phyloP scores from a whole-genome alignment of 2,888 invertebrate species.

The Diaphora mendica region DNA sequence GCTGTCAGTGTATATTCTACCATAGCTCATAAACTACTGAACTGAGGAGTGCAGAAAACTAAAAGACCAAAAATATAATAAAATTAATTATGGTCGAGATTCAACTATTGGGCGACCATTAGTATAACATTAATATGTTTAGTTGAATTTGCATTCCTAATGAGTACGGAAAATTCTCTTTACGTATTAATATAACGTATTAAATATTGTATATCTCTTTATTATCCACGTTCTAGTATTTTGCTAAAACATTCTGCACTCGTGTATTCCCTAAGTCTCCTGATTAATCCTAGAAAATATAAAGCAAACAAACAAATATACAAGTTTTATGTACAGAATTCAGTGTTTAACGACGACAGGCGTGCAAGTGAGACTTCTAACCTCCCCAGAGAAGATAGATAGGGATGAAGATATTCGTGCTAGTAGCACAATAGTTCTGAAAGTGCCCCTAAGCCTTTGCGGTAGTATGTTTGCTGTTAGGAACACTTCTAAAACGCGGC shows the following conservation, averaged over 20 bases:
- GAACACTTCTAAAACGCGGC: slow-evolving; percentile 12
- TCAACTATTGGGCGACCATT: too few relatives aligned
- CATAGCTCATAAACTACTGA: too few relatives aligned
- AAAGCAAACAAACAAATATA: not conserved
- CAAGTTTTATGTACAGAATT: not conserved
- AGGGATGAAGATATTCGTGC: not conserved
- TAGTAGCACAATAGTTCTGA: not conserved
- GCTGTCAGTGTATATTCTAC: too few relatives aligned
- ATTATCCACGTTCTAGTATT: not conserved
- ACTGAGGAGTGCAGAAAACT: too few relatives aligned
- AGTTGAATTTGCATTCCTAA: too few relatives aligned
- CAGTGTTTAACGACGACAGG: not conserved
- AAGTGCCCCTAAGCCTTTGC: not conserved
- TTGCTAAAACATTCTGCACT: not conserved
- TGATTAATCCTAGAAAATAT: not conserved
- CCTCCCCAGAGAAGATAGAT: not conserved
- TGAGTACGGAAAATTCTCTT: too few relatives aligned
- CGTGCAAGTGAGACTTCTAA: not conserved
- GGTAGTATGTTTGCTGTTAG: slow-evolving; percentile 6
- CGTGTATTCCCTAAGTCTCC: not conserved
- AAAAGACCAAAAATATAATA: too few relatives aligned
- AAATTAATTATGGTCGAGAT: too few relatives aligned
- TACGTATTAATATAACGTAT: too few relatives aligned
- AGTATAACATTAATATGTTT: too few relatives aligned
- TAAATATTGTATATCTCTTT: too few relatives aligned